phyloP scores from a whole-genome alignment of 2,113 vertebrate species.

The Osmerus eperlanus region DNA sequence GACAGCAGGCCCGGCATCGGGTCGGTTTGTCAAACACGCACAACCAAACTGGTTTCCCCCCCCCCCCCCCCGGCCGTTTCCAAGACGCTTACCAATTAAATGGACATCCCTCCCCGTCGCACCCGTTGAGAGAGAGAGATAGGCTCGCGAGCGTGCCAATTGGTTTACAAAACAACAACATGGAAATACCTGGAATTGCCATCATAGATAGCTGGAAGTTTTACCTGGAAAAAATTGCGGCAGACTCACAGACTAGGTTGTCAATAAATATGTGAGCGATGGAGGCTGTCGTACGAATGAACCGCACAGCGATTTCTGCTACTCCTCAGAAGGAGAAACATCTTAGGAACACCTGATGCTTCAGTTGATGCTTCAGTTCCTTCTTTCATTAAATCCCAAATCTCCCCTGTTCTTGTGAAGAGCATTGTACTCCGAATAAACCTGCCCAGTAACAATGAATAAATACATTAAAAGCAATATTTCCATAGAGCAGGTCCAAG shows the following conservation, averaged over 20 bases:
- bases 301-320: background rate
- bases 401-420: too few species aligned
- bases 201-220: background rate
- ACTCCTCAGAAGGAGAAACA: background rate
- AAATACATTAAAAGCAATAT: too few species aligned
- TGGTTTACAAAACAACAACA: background rate
- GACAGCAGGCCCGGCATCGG: constrained; percentile 31
- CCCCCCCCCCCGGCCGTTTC: background rate
- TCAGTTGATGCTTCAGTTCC: too few species aligned
- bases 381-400: too few species aligned
- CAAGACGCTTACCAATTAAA: background rate
- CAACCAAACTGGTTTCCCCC: background rate
- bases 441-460: too few species aligned
- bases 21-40: constrained; percentile 39
- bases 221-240: background rate
- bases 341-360: background rate
- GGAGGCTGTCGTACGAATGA: background rate
- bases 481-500: too few species aligned
- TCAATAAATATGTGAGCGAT: background rate
- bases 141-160: background rate
- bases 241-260: background rate
- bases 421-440: too few species aligned
- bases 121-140: background rate
- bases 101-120: background rate
- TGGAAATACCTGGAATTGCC: background rate